Base-by-base conservation (phyloP, 2,113 vertebrate genomes). In the Mixornis gularis region DNA sequence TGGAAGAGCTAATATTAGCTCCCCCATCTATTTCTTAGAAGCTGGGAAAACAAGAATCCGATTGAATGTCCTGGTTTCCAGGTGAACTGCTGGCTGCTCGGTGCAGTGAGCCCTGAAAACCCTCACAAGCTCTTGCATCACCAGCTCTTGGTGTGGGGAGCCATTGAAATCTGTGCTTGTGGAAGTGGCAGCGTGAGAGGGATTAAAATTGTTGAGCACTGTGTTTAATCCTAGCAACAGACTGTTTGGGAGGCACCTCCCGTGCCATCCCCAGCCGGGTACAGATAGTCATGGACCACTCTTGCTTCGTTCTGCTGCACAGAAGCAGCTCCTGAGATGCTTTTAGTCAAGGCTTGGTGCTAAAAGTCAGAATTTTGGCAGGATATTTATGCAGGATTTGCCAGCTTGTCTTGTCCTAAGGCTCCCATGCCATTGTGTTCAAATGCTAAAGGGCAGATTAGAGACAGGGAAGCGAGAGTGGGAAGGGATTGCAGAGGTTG, bases 1-100 rank as follows among this genome's bases (percentile, higher is more conserved):
- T 94, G 94, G 96, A 93, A 94, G 58, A 87, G 93, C 93, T 93
- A 96, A 96, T 85, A 94, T 95, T 97, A 95, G 86, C 78, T 95
- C 8, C 12, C 46, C 83, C 32, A 14, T 81, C 87, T 73, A 44
- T 93, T 95, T 95, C 94, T 92, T 85, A 72, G 91, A 85, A 93
- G 43, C 64, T 63, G 74, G 78, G 72, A 86, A 95, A 96, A 93
- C 91, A 95, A 78, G 92, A 77, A 85, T 64, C 44, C 0, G 0
- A 20, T 52, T 16, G 77, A 81, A 20, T 77, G 81, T 70, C 84
- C 89, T 79, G 63, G 52, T 93, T 95, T 85, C 59, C 65, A 84
- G 87, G 94, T 96, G 91, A 89, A 62, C 72, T 52, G 49, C 20
- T 77, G 76, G 8, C 64, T 90, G 87, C 8, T 49, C 1, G 5